A percentile compares a stretch with the other conserved stretches of the same genome.
phyloP scores from a whole-genome alignment of 1,140 invertebrate species.

The Papilio polytes region DNA sequence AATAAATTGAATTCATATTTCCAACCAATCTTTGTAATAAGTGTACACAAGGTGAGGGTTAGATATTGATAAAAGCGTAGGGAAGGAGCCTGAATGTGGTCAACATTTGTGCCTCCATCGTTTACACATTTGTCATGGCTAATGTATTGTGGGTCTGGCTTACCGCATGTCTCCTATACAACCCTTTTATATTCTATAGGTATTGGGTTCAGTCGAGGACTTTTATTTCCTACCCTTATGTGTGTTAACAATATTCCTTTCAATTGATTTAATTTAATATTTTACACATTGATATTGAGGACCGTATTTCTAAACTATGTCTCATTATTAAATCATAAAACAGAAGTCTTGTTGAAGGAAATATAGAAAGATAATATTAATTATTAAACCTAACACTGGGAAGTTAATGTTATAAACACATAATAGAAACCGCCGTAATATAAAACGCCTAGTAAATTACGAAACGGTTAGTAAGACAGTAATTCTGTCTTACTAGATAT shows the following conservation, averaged over 20 bases:
- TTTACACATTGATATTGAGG: too few relatives aligned
- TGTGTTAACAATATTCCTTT: neutral
- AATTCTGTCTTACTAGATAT: too few relatives aligned
- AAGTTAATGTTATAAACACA: neutral
- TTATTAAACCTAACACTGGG: neutral
- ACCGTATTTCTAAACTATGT: neutral
- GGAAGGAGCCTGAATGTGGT: constrained; percentile 8
- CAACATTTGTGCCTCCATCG: constrained; percentile 13
- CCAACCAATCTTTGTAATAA: neutral
- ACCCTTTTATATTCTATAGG: constrained; percentile 1
- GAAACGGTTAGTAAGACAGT: too few relatives aligned
- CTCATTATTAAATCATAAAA: neutral
- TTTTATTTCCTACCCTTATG: neutral
- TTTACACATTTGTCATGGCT: constrained; percentile 12
- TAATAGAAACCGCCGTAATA: too few relatives aligned
- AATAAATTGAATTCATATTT: neutral
- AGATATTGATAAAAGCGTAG: neutral
- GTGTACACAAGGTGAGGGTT: neutral
- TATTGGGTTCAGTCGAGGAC: neutral
- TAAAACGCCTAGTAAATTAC: too few relatives aligned
- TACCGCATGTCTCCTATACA: constrained; percentile 13
- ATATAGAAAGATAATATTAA: constrained; percentile 36
- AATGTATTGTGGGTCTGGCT: constrained; percentile 19
- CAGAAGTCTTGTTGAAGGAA: too few relatives aligned
- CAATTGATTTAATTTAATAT: neutral